phyloP scores from a whole-genome alignment of 2,888 invertebrate genomes.

The Dicyrtomina minuta region DNA sequence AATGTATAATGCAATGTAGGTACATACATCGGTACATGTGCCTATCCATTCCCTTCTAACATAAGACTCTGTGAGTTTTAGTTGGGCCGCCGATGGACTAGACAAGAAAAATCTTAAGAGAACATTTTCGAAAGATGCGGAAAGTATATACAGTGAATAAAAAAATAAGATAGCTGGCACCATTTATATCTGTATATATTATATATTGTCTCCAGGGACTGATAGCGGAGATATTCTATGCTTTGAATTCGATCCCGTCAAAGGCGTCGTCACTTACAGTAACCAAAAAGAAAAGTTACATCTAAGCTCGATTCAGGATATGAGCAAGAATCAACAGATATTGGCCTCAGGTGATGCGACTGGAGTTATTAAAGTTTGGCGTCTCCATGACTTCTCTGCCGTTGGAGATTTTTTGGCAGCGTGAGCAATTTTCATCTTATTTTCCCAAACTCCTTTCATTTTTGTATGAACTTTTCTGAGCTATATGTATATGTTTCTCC shows the following conservation, averaged over 20 bases:
- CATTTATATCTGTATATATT: neutral
- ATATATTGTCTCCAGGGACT: constrained; percentile 21
- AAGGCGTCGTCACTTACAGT: constrained; percentile 15
- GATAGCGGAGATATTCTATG: constrained; percentile 33
- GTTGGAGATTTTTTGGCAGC: constrained; percentile 18
- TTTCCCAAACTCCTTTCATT: neutral
- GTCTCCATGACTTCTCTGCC: constrained; percentile 22
- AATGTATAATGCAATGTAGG: too few relatives aligned
- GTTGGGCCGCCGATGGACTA: too few relatives aligned
- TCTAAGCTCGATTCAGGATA: constrained; percentile 34
- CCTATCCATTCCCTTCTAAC: too few relatives aligned
- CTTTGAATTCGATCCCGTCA: constrained; percentile 23
- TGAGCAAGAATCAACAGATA: constrained; percentile 23
- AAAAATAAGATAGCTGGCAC: neutral
- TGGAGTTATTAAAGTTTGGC: constrained; percentile 26
- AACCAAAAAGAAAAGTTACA: constrained; percentile 31
- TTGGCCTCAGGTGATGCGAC: constrained; percentile 28
- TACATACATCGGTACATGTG: too few relatives aligned
- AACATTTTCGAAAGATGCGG: too few relatives aligned
- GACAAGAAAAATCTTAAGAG: too few relatives aligned
- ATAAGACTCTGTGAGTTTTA: too few relatives aligned
- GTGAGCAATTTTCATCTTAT: constrained; percentile 4
- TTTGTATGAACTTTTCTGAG: neutral
- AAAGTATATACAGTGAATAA: neutral
- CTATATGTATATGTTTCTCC: too few relatives aligned